These are phyloP conservation scores for Cecidostiba fungosa DNA, from an alignment of 2,888 invertebrate genomes.

Conservation along the genomic window DNA sequence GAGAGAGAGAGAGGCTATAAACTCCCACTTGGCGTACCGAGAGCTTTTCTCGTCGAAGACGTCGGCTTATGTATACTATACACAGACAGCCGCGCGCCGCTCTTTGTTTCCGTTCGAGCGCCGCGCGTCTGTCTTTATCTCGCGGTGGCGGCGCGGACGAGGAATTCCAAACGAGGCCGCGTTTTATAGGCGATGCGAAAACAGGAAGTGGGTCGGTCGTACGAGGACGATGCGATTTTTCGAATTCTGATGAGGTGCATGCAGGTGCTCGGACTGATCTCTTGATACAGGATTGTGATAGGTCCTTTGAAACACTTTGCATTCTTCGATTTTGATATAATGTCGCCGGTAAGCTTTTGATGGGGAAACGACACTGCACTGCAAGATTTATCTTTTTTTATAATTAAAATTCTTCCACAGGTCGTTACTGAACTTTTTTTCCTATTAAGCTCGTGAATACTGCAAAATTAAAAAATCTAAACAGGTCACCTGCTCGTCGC, in stretches of 20 bases:
- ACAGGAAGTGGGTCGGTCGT: conserved; percentile 14
- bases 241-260: background rate
- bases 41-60: conserved; percentile 26
- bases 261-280: background rate
- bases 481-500: no score
- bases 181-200: background rate
- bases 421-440: no score
- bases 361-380: no score
- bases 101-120: conserved; percentile 31
- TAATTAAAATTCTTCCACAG: background rate
- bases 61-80: background rate
- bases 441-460: no score
- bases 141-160: background rate
- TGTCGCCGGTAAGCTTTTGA: no score
- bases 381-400: background rate
- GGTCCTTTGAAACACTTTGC: no score
- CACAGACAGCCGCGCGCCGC: background rate
- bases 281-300: background rate
- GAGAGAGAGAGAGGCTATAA: conserved; percentile 26
- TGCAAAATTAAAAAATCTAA: no score
- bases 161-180: conserved; percentile 43
- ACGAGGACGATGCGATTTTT: conserved; percentile 7
- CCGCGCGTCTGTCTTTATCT: conserved; percentile 17
- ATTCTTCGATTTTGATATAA: no score
- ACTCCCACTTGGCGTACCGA: conserved; percentile 32